phyloP scores from a whole-genome alignment of 30 jellyfish, hydroid and myxozoan species.

The Chrysaora quinquecirrha region DNA sequence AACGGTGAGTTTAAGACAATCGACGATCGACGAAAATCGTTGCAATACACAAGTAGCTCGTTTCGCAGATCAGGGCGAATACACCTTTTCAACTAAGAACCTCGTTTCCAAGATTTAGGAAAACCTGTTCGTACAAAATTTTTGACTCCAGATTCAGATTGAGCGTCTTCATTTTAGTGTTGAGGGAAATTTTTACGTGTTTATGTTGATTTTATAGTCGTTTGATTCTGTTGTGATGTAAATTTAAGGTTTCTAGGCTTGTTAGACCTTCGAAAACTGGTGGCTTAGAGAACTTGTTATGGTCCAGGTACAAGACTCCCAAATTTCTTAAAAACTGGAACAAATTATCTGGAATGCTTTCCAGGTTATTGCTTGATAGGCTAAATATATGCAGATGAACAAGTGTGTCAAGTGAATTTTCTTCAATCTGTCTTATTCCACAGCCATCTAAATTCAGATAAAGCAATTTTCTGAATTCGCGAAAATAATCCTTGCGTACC shows the following conservation, averaged over 20 bases:
- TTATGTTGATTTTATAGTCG: too few relatives aligned
- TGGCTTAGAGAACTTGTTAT: conserved; percentile 1
- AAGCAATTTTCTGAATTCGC: not conserved
- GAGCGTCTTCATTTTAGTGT: too few relatives aligned
- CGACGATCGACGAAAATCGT: too few relatives aligned
- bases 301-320: not conserved
- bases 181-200: too few relatives aligned
- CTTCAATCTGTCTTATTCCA: not conserved
- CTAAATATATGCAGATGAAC: not conserved
- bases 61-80: too few relatives aligned
- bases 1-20: too few relatives aligned
- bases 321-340: not conserved
- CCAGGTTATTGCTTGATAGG: not conserved
- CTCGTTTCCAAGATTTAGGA: too few relatives aligned
- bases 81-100: too few relatives aligned
- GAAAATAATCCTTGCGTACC: conserved; percentile 3
- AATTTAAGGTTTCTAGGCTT: not conserved
- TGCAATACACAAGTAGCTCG: too few relatives aligned
- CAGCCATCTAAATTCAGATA: not conserved
- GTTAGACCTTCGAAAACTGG: conserved; percentile 12
- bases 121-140: too few relatives aligned
- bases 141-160: too few relatives aligned
- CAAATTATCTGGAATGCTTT: not conserved
- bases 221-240: not conserved
- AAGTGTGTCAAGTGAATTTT: conserved; percentile 4